Conservation (phyloP, 2,888 invertebrate genomes). For the Leptopterna dolabrata region DNA sequence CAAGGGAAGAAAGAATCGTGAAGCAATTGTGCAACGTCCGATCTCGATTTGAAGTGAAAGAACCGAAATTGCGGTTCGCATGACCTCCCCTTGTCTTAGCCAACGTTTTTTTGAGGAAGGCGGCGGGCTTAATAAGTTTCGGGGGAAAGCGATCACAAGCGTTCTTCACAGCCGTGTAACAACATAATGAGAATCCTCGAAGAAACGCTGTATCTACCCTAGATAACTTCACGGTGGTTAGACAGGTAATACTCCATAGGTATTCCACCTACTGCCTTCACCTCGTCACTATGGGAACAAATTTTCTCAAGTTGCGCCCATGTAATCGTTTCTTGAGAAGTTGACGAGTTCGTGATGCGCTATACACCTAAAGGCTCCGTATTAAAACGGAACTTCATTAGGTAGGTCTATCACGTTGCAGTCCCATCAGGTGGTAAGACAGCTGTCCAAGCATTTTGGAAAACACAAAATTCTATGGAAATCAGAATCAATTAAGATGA, state of each 20-base stretch:
- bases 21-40: background rate
- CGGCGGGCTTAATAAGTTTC: background rate
- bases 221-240: background rate
- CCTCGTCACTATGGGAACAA: background rate
- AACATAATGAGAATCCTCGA: background rate
- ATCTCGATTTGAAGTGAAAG: conserved; percentile 11
- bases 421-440: too few species aligned
- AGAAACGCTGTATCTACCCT: background rate
- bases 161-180: background rate
- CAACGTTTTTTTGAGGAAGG: background rate
- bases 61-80: conserved; percentile 7
- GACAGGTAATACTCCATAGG: background rate
- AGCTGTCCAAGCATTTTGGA: too few species aligned
- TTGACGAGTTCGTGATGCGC: background rate
- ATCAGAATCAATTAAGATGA: too few species aligned
- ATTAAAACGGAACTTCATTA: background rate
- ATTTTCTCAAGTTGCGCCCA: background rate
- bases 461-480: too few species aligned
- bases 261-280: background rate
- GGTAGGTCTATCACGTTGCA: too few species aligned
- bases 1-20: background rate
- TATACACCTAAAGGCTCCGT: background rate
- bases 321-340: background rate
- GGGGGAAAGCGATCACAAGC: conserved; percentile 11
- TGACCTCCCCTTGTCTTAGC: background rate